phyloP scores from a whole-genome alignment of 2,797 vertebrate genomes.

The Chaetodon trifasciatus region DNA sequence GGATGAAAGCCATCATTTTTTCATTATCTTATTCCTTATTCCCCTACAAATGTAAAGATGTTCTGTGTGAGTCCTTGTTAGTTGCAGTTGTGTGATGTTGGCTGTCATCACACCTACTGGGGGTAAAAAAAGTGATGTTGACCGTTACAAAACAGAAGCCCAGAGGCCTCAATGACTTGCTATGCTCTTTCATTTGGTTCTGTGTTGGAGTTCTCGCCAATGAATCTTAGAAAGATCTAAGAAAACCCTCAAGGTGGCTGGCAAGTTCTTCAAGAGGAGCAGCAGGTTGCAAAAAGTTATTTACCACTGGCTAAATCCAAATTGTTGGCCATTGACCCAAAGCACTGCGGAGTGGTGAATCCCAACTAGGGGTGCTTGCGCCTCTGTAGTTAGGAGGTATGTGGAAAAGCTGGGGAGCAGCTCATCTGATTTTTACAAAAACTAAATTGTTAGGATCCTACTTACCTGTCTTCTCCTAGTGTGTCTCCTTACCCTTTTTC shows the following conservation, averaged over 20 bases:
- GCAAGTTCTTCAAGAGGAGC: conserved; percentile 45
- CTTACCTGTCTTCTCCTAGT: too few species aligned
- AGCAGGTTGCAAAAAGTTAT: conserved; percentile 58
- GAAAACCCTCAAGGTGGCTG: conserved; percentile 50
- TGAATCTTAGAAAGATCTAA: conserved; percentile 46
- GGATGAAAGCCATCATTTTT: conserved; percentile 6
- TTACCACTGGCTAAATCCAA: conserved; percentile 49
- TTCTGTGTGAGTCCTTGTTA: conserved; percentile 14
- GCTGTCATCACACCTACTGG: conserved; percentile 24
- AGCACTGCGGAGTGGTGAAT: background rate
- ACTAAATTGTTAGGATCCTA: too few species aligned
- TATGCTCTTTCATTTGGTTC: conserved; percentile 57
- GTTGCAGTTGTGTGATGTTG: conserved; percentile 26
- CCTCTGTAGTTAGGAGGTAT: background rate
- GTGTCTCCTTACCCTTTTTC: too few species aligned
- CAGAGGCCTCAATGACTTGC: conserved; percentile 30
- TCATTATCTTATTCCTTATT: conserved; percentile 14
- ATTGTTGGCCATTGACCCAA: conserved; percentile 36
- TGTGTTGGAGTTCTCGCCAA: conserved; percentile 33
- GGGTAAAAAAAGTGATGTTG: background rate
- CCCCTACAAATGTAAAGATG: conserved; percentile 5
- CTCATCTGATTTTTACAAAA: background rate
- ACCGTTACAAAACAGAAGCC: conserved; percentile 32
- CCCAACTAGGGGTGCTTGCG: background rate
- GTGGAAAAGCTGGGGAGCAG: background rate